These are phyloP conservation scores for Diuraphis noxia DNA, from an alignment of 1,140 invertebrate genomes.

Conservation along the genomic window DNA sequence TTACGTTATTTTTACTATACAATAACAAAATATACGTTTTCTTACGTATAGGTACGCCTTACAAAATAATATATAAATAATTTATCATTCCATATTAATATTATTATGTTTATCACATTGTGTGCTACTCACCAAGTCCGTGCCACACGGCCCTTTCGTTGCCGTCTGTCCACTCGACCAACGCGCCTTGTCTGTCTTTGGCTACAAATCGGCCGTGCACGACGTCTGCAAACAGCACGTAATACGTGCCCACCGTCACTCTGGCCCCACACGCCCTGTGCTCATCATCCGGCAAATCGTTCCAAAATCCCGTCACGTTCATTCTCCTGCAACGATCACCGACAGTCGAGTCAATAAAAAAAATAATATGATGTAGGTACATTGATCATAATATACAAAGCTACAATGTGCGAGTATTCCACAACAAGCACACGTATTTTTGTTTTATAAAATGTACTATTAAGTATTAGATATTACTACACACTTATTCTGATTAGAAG, in stretches of 20 bases:
- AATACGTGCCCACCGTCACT: constrained; percentile 58
- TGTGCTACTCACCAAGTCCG: constrained; percentile 56
- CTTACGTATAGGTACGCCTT: no score
- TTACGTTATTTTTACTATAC: no score
- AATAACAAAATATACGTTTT: no score
- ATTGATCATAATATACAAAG: no score
- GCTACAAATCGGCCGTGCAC: constrained; percentile 55
- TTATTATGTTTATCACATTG: neutral
- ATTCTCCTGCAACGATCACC: constrained; percentile 56
- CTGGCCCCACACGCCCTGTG: constrained; percentile 55
- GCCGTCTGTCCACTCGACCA: constrained; percentile 57
- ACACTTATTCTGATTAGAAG: no score
- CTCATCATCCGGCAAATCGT: constrained; percentile 51
- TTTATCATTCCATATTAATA: no score
- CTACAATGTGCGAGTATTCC: no score
- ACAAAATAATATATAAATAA: no score
- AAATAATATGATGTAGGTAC: neutral
- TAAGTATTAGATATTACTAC: no score
- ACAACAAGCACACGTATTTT: no score
- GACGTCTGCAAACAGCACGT: constrained; percentile 58
- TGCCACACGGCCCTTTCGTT: constrained; percentile 58
- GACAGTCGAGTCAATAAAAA: constrained; percentile 16
- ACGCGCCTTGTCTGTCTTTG: constrained; percentile 56
- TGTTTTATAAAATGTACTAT: no score
- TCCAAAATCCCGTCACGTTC: constrained; percentile 58